Base-by-base conservation (phyloP, 2,888 invertebrate genomes). In the Alloscopus bannaensis region DNA sequence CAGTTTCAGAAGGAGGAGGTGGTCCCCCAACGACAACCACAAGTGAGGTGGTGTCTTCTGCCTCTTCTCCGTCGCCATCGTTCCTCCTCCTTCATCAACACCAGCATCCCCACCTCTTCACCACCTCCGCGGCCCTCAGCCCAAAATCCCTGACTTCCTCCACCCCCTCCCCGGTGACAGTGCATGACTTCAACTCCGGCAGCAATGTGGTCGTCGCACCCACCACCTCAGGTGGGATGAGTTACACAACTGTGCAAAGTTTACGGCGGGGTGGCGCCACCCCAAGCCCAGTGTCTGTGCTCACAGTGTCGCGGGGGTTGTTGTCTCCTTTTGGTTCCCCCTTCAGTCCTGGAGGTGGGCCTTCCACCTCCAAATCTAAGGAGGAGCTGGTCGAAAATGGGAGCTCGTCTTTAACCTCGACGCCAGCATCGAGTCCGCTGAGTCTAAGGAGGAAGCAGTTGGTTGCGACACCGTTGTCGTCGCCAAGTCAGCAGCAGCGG, bases 131-230 rank as follows among this genome's bases (percentile, higher is more conserved):
- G 18, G 81, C 84, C 42, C 76, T 86, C 26, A 83, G 83, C 66
- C 86, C 86, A 13, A 85, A 83, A 62, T 83, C 83, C 70, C 75
- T 86, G 66, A 80, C 83, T 59, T 82, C 85, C 64, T 85, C 86
- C 57, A 83, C 85, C 50, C 86, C 86, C 64, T 86, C 86, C 36
- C 86, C 86, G 50, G 83, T 85, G 24, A 83, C 84, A 13, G 83
- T 84, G 36, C 83, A 83, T 55, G 81, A 84, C 28, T 68, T 76
- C 28, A 73, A 83, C 52, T 80, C 80, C 42, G 81, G 81, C 1
- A 64, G 78, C n/a, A 81, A 81, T 50, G 78, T 81, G 26, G 71
- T 77, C 22, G 60, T 77, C 22, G 66, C 59, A 18, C 59, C 36
- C 20, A 50, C 40, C 28, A 40, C 36, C 16, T 36, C n/a, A 6